Conservation (phyloP, 2,888 invertebrate species). For the Thecocarcelia acutangulata region DNA sequence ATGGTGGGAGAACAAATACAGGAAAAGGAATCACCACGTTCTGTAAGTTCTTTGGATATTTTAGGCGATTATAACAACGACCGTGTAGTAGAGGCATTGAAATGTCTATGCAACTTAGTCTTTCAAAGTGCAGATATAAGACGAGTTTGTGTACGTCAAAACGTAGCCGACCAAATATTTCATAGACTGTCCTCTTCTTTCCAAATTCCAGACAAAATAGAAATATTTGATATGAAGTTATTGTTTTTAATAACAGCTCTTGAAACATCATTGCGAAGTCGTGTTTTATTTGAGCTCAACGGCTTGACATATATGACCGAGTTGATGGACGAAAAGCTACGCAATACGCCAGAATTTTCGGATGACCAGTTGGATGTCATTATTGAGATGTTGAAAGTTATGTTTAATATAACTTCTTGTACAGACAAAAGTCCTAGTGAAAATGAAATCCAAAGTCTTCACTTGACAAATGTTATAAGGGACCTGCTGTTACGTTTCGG, state of each 20-base stretch:
- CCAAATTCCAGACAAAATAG: slow-evolving; percentile 73
- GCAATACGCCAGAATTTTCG: slow-evolving; percentile 75
- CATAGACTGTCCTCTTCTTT: slow-evolving; percentile 84
- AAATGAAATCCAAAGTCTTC: slow-evolving; percentile 87
- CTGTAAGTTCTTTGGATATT: slow-evolving; percentile 58
- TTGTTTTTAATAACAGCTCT: slow-evolving; percentile 94
- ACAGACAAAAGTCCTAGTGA: slow-evolving; percentile 83
- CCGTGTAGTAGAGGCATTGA: slow-evolving; percentile 89
- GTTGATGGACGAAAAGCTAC: slow-evolving; percentile 85
- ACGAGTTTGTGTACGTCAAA: slow-evolving; percentile 84
- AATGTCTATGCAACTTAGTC: slow-evolving; percentile 93
- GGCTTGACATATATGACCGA: slow-evolving; percentile 87
- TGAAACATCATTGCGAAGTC: slow-evolving; percentile 86
- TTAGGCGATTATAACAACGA: slow-evolving; percentile 80
- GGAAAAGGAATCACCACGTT: slow-evolving; percentile 63
- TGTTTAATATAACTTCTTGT: slow-evolving; percentile 88
- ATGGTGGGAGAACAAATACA: slow-evolving; percentile 69
- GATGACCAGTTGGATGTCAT: slow-evolving; percentile 85
- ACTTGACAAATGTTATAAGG: slow-evolving; percentile 87
- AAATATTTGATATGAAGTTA: slow-evolving; percentile 91
- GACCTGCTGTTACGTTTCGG: slow-evolving; percentile 84
- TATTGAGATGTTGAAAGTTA: slow-evolving; percentile 89
- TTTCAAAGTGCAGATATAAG: slow-evolving; percentile 88
- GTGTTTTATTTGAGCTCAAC: slow-evolving; percentile 86
- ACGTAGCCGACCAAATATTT: slow-evolving; percentile 87